phyloP scores from a whole-genome alignment of 2,888 invertebrate genomes.

The Mechanitis messenoides region DNA sequence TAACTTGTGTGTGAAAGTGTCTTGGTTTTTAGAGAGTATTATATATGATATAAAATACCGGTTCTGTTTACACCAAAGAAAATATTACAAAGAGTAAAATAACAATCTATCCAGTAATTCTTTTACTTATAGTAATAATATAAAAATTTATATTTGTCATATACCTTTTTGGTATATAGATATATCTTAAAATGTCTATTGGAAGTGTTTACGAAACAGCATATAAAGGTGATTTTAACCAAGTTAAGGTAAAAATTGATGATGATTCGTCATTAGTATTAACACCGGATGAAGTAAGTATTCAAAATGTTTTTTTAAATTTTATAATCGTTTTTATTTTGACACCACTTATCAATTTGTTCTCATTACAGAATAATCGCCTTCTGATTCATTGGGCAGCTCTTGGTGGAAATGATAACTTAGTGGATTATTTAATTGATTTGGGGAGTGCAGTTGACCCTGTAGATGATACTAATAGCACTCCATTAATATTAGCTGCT shows the following conservation, averaged over 20 bases:
- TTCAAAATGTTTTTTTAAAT: slow-evolving; percentile 7
- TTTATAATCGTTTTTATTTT: slow-evolving; percentile 3
- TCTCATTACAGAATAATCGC: slow-evolving; percentile 78
- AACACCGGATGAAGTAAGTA: slow-evolving; percentile 53
- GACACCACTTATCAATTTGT: neutral
- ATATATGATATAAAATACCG: no score
- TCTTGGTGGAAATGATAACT: slow-evolving; percentile 84
- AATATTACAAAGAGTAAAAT: no score
- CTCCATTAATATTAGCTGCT: slow-evolving; percentile 86
- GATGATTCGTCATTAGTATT: slow-evolving; percentile 59
- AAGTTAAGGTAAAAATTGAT: slow-evolving; percentile 79
- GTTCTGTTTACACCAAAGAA: no score
- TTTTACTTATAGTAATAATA: no score
- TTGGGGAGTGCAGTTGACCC: slow-evolving; percentile 81
- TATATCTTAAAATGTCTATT: slow-evolving; percentile 53
- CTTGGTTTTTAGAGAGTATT: no score
- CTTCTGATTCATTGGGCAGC: slow-evolving; percentile 88
- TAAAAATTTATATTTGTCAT: no score
- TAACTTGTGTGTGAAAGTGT: no score
- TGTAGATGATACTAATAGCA: slow-evolving; percentile 84
- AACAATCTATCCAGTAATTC: no score
- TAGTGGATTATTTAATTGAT: slow-evolving; percentile 82
- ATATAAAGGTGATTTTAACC: slow-evolving; percentile 82
- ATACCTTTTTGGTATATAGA: neutral
- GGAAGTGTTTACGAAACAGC: slow-evolving; percentile 80